Base-by-base conservation (phyloP, 1,140 invertebrate genomes). In the Sitodiplosis mosellana region DNA sequence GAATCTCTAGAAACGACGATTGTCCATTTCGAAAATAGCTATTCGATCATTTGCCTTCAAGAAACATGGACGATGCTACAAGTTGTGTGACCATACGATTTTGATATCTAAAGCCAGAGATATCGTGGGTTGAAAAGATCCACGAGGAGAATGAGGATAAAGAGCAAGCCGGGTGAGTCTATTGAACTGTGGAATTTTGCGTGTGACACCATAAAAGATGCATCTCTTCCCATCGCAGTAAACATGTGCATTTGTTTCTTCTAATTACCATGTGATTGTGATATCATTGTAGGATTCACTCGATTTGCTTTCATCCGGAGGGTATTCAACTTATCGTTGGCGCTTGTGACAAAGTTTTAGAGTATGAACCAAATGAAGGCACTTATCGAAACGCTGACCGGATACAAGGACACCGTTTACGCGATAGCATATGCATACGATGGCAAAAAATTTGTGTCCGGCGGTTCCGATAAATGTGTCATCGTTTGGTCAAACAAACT, bases 401-500 rank as follows among this genome's bases (percentile, higher is more conserved):
- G 85, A 2, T 94, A 98, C 61, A 95, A 95, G 69, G 92, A 95
- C 51, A 78, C 77, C 41, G 92, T 99, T 0, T 88, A 95, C 65
- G 85, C 87, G 60, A 83, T 98, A 1, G 78, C 79, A 33, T 99
- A 95, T 69, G 81, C 92, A 2, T 80, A 73, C 55, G 93, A 98
- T 78, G 94, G 94, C 1, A 91, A 93, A 63, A 78, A 87, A 56
- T 98, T 98, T 77, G 94, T 95, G 2, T 96, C 91, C 46, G 95
- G 95, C 14, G 83, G 89, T 57, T 84, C 88, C 6, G 95, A 99
- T 64, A 97, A 96, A 71, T 84, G 83, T 68, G 93, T 99, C 40
- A 98, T 99, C 48, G 91, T 99, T 53, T 99, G 95, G 95, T 94
- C 87, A 14, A 83, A 81, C 34, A 93, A 95, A 69, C 72, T 98